These are phyloP conservation scores for Propithecus perrieri DNA, from an alignment of 2,797 vertebrate genomes.

Conservation along the genomic window DNA sequence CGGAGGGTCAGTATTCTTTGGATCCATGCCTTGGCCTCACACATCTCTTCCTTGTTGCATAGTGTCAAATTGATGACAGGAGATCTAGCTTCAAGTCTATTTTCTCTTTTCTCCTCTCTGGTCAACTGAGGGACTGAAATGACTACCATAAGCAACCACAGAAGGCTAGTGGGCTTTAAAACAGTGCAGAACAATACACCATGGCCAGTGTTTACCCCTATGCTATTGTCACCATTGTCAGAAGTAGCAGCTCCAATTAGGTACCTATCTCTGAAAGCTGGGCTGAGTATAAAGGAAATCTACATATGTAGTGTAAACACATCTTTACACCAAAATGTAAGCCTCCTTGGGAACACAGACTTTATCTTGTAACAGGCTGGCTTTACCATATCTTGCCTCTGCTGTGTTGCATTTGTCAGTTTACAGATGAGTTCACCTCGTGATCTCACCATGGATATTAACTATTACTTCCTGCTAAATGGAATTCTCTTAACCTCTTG, in stretches of 20 bases:
- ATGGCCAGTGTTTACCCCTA: neutral
- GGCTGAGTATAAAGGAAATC: neutral
- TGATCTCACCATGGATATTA: neutral
- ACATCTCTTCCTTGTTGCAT: neutral
- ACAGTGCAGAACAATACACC: neutral
- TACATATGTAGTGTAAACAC: neutral
- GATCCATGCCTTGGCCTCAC: slow-evolving; percentile 88
- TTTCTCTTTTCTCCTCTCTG: slow-evolving; percentile 34
- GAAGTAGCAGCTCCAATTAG: neutral
- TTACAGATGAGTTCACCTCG: neutral
- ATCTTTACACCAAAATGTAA: neutral
- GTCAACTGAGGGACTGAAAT: slow-evolving; percentile 36
- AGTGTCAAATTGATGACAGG: slow-evolving; percentile 79
- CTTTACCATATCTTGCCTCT: neutral
- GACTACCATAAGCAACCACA: neutral
- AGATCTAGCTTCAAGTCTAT: neutral
- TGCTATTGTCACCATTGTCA: neutral
- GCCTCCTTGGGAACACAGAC: neutral
- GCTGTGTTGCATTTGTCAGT: neutral
- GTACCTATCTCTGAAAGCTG: neutral
- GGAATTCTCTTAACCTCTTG: neutral
- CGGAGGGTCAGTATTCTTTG: neutral
- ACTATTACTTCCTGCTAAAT: neutral
- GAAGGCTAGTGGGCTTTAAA: neutral
- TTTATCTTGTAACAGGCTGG: neutral